Evolutionary conservation across 2,797 vertebrate species (phyloP), one percentile per base, ranked within the genome.

Genomic region (Loris lydekkerianus): DNA sequence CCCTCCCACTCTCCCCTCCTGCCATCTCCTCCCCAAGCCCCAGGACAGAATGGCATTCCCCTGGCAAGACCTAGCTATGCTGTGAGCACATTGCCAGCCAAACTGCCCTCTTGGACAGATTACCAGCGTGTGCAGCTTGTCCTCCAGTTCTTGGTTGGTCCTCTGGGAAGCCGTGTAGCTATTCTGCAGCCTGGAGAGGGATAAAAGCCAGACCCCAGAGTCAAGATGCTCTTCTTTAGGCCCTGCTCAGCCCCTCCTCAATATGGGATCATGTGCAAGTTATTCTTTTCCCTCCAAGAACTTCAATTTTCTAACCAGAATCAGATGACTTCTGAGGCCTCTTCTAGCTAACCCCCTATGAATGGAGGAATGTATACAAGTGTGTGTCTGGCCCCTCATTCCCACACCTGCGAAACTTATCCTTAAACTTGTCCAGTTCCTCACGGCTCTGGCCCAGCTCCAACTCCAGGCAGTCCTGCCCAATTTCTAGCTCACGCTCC

Each of bases 161-260:
- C 99, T 99, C 98, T 99, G 99, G 40, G 99, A 99, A 11, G 99
- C 99, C 0, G 99, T 99, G 98, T 99, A 99, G 98, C 99, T 99
- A 98, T 99, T 99, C 98, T 99, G 99, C 91, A 99, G 98, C 98
- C 99, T 99, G 97, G 0, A 93, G 78, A 96, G 10, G 53, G 76
- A 97, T 81, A 87, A 91, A 60, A n/a, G 84, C 80, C 43, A 72
- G 83, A 76, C 7, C 34, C 46, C 53, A 61, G 23, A 58, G 53
- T 92, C 67, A 67, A 72, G 49, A 72, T 5, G 75, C n/a, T 4
- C 0, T 10, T 46, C 65, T 21, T 31, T n/a, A 43, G 53, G 7
- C 37, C 91, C 67, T 43, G 31, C 40, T 76, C 60, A 65, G 27
- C 21, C 29, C 78, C 21, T 37, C 49, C 76, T 63, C 58, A 4